These are phyloP conservation scores for Astropecten irregularis DNA, from an alignment of 53 echinoderm and acorn worm genomes.

Conservation along the genomic window DNA sequence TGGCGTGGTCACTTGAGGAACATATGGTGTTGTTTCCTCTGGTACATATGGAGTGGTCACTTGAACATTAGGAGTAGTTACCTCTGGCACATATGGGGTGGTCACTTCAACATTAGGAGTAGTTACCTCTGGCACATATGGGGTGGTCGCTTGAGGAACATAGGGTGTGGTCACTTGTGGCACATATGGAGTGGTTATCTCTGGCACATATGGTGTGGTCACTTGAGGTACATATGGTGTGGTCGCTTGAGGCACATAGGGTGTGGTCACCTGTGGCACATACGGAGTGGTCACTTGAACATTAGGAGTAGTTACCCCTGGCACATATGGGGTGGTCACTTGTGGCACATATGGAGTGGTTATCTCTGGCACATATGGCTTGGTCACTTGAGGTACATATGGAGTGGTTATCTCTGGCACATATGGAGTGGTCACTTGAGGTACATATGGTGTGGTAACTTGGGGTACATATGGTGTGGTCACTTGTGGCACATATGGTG, in stretches of 20 bases:
- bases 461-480: slow-evolving; percentile 10
- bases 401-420: background rate
- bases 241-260: background rate
- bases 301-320: background rate
- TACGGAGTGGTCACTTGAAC: background rate
- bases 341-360: slow-evolving; percentile 7
- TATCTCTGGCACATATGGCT: background rate
- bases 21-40: background rate
- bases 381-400: background rate
- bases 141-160: background rate
- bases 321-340: background rate
- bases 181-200: background rate
- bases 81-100: background rate
- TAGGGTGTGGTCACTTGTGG: background rate
- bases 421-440: background rate
- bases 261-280: background rate
- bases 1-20: background rate
- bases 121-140: background rate
- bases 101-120: background rate
- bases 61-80: background rate
- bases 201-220: slow-evolving; percentile 14
- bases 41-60: background rate
- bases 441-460: background rate
- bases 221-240: background rate
- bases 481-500: slow-evolving; percentile 4